Conservation (phyloP, 2,797 vertebrate species). For the Coracias cyanogaster region DNA sequence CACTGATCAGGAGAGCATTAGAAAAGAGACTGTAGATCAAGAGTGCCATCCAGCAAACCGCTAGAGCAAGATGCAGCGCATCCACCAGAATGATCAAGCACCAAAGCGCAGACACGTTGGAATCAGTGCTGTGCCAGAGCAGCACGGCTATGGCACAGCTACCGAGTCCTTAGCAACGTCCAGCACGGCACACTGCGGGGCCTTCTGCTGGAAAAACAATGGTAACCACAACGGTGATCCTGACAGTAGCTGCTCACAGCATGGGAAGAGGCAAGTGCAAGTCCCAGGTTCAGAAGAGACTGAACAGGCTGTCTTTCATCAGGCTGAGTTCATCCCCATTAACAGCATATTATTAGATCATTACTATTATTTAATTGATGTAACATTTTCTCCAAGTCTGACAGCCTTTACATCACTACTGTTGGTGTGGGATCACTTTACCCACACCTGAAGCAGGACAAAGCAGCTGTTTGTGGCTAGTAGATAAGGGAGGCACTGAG, state of each 20-base stretch:
- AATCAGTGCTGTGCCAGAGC: neutral
- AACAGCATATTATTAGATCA: neutral
- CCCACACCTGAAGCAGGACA: neutral
- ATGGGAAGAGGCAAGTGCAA: neutral
- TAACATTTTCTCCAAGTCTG: neutral
- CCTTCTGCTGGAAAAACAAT: neutral
- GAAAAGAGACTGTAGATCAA: neutral
- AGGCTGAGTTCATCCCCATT: neutral
- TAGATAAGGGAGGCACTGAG: neutral
- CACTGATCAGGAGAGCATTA: neutral
- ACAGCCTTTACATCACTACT: neutral
- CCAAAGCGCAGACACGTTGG: accelerated
- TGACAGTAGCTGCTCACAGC: neutral
- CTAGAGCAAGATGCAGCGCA: neutral
- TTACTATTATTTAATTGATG: neutral
- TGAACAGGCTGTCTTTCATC: neutral
- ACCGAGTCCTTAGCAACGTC: neutral
- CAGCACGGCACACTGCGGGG: neutral
- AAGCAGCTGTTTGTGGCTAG: neutral
- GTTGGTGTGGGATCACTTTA: neutral
- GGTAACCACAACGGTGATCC: neutral
- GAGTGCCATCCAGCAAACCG: neutral
- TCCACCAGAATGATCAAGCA: neutral
- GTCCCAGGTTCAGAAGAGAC: neutral
- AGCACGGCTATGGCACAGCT: neutral